Evolutionary conservation across 2,797 vertebrate genomes (phyloP).

Genomic region (Lutjanus argentimaculatus): DNA sequence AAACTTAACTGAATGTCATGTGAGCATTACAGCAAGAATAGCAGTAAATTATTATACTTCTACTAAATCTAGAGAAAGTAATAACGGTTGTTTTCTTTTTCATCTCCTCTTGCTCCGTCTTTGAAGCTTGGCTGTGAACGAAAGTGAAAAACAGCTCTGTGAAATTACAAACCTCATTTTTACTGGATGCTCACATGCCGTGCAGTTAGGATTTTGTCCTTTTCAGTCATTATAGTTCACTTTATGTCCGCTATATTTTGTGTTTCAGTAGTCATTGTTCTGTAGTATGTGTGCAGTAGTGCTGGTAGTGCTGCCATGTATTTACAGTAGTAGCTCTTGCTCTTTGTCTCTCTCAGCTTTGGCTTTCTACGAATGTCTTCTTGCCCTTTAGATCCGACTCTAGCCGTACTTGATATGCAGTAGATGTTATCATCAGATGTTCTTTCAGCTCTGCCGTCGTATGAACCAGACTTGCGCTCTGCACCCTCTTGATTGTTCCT

Average conservation of each 20-base stretch:
- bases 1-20: conserved; percentile 12
- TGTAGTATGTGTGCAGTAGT: conserved; percentile 54
- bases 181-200: conserved; percentile 8
- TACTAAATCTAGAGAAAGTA: background rate
- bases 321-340: conserved; percentile 54
- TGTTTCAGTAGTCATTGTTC: conserved; percentile 33
- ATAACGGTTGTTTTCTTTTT: background rate
- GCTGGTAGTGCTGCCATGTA: conserved; percentile 45
- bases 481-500: conserved; percentile 38
- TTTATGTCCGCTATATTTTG: conserved; percentile 13
- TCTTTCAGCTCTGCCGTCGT: conserved; percentile 32
- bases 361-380: conserved; percentile 53
- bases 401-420: conserved; percentile 25
- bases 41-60: background rate
- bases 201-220: background rate
- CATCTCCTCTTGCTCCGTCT: background rate
- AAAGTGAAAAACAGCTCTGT: background rate
- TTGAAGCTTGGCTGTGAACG: background rate
- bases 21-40: background rate
- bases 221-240: background rate
- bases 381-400: conserved; percentile 32
- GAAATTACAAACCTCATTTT: background rate
- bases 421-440: conserved; percentile 31
- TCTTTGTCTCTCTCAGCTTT: conserved; percentile 51
- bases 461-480: conserved; percentile 37